Percentiles rank a stretch among this genome's conserved stretches.
phyloP scores from a whole-genome alignment of 1,140 invertebrate genomes.

The Trissolcus basalis region DNA sequence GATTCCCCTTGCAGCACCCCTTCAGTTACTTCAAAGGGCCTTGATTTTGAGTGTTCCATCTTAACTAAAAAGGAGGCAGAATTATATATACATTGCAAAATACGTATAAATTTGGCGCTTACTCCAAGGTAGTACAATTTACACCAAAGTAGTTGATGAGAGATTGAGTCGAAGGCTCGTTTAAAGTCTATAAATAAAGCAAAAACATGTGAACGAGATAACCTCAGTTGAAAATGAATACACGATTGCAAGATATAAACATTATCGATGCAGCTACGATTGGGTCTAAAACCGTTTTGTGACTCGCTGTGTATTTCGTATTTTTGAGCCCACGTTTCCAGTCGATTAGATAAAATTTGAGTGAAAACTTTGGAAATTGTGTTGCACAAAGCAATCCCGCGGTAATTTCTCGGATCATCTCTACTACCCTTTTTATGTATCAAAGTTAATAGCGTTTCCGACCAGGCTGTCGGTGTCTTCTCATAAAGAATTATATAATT shows the following conservation, averaged over 20 bases:
- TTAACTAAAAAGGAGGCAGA: neutral
- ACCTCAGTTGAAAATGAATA: neutral
- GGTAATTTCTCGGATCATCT: too few species aligned
- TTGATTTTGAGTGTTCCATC: neutral
- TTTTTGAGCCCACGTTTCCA: too few species aligned
- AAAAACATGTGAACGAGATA: neutral
- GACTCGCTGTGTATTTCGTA: too few species aligned
- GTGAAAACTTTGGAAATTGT: too few species aligned
- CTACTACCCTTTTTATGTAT: too few species aligned
- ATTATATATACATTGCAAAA: slow-evolving; percentile 3
- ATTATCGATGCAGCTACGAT: slow-evolving; percentile 9
- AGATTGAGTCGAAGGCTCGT: slow-evolving; percentile 3
- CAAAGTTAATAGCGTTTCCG: too few species aligned
- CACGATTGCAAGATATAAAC: slow-evolving; percentile 7
- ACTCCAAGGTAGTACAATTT: neutral
- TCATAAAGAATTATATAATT: too few species aligned
- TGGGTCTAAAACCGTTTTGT: too few species aligned
- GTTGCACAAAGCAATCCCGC: too few species aligned
- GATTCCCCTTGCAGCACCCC: slow-evolving; percentile 2
- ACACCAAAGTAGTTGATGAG: neutral
- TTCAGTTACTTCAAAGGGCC: neutral
- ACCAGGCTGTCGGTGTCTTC: too few species aligned
- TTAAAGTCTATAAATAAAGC: slow-evolving; percentile 3
- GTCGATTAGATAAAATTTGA: too few species aligned
- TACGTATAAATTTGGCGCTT: slow-evolving; percentile 7